Conservation (phyloP, 2,113 vertebrate species). For the Hyperopisus bebe region DNA sequence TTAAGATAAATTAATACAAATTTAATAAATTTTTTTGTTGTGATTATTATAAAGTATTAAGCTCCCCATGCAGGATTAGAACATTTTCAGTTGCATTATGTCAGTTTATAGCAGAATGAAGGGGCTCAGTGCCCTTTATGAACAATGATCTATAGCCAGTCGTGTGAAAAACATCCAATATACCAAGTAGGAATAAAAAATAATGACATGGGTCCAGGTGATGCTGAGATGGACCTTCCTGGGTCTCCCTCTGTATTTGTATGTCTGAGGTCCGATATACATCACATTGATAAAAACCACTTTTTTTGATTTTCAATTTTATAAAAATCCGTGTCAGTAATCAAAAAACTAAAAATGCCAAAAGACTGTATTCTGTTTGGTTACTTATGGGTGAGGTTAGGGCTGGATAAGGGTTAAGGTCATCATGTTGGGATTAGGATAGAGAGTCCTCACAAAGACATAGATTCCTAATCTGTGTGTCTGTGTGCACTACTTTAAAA, state of each 20-base stretch:
- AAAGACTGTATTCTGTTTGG: not conserved
- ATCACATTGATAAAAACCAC: not conserved
- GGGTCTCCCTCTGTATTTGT: not conserved
- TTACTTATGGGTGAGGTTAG: not conserved
- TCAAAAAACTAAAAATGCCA: not conserved
- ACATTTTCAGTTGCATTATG: not conserved
- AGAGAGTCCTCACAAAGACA: too few relatives aligned
- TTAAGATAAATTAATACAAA: not conserved
- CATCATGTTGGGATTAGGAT: too few relatives aligned
- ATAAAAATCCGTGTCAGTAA: not conserved
- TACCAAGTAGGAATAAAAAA: not conserved
- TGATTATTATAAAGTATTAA: not conserved
- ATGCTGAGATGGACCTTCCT: not conserved
- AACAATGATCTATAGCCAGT: not conserved
- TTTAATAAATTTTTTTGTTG: not conserved
- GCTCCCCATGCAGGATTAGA: not conserved
- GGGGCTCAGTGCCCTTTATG: not conserved
- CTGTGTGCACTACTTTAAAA: not conserved
- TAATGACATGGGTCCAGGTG: not conserved
- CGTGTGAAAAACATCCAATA: not conserved
- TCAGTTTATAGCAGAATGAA: not conserved
- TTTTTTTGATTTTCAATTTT: not conserved
- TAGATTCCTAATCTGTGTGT: not conserved
- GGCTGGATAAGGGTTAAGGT: not conserved
- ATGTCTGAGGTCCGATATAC: not conserved